These are phyloP conservation scores for Catamblyrhynchus diadema DNA, from an alignment of 2,797 vertebrate species.

Conservation along the genomic window DNA sequence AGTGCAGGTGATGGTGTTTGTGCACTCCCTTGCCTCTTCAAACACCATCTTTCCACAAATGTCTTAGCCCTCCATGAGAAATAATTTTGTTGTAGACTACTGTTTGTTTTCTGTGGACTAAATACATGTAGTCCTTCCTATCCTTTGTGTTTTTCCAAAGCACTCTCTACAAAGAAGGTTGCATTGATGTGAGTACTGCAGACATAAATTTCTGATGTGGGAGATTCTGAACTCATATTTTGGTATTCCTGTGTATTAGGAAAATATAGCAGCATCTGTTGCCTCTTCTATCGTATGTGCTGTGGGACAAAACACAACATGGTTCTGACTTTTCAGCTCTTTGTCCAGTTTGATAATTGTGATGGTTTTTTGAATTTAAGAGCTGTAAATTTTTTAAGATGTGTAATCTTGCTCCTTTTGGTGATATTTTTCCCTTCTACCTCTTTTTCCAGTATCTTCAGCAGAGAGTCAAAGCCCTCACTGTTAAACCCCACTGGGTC, in stretches of 20 bases:
- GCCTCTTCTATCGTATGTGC: not conserved
- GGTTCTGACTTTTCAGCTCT: not conserved
- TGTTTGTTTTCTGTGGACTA: not conserved
- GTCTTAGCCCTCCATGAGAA: not conserved
- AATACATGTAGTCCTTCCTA: not conserved
- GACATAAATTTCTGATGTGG: not conserved
- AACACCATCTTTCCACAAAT: not conserved
- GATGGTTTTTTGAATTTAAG: not conserved
- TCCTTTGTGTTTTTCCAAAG: not conserved
- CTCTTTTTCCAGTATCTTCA: slow-evolving; percentile 80
- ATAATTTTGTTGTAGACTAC: not conserved
- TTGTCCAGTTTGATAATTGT: not conserved
- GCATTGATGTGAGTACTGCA: not conserved
- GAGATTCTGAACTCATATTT: not conserved
- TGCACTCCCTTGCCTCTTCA: not conserved
- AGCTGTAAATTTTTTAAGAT: not conserved
- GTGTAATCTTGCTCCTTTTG: not conserved
- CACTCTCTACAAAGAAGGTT: not conserved
- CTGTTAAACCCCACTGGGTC: slow-evolving; percentile 84
- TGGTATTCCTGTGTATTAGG: not conserved
- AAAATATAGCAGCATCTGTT: not conserved
- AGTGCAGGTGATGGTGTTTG: not conserved
- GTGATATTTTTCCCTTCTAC: not conserved
- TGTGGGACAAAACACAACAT: not conserved
- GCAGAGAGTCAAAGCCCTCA: slow-evolving; percentile 89